Percentiles rank a stretch among this genome's conserved stretches.
These are phyloP conservation scores for Ernsta delagoae DNA, from an alignment of 2,888 invertebrate genomes.

Conservation along the genomic window DNA sequence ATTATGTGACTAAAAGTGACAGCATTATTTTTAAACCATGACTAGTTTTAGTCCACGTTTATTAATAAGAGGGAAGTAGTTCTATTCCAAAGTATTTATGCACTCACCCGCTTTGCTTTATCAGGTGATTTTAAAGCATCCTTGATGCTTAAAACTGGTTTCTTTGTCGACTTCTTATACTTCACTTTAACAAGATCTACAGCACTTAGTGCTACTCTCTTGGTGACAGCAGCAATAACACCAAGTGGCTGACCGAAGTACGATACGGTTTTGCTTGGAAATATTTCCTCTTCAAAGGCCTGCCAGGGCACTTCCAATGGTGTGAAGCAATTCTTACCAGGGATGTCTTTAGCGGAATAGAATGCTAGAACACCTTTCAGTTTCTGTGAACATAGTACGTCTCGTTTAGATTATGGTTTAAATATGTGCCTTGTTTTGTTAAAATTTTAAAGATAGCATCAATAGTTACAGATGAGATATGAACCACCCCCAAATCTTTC, in stretches of 20 bases:
- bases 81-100: no score
- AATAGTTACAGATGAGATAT: no score
- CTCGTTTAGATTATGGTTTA: no score
- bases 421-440: not conserved
- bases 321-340: constrained; percentile 87
- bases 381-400: constrained; percentile 71
- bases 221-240: constrained; percentile 87
- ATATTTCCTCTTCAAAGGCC: constrained; percentile 74
- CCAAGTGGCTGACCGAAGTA: constrained; percentile 91
- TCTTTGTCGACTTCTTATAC: constrained; percentile 76
- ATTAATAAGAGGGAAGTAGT: no score
- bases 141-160: constrained; percentile 70
- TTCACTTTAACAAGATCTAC: constrained; percentile 76
- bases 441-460: no score
- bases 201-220: constrained; percentile 68
- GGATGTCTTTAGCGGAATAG: constrained; percentile 87
- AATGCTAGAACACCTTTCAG: constrained; percentile 88
- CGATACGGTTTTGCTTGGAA: constrained; percentile 80
- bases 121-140: constrained; percentile 80
- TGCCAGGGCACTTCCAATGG: constrained; percentile 64
- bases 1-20: no score
- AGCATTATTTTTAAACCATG: no score
- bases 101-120: constrained; percentile 68
- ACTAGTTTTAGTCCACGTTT: no score
- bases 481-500: no score